A percentile compares a stretch with the other conserved stretches of the same genome.
Conservation (phyloP, 2,113 vertebrate species). For the Chloropsis hardwickii region DNA sequence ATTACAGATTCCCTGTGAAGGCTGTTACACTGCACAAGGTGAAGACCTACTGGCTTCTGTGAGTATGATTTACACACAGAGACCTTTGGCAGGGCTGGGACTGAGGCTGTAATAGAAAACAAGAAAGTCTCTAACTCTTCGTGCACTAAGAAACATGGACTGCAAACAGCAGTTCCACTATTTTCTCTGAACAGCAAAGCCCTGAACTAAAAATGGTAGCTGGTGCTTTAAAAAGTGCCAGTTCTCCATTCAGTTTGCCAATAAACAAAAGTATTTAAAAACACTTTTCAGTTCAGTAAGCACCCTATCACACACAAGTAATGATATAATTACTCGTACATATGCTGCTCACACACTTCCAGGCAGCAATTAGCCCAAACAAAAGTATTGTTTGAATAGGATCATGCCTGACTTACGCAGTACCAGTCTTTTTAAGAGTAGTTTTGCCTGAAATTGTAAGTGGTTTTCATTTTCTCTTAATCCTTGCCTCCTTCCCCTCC, state of each 20-base stretch:
- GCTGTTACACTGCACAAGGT: background rate
- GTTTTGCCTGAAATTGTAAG: constrained; percentile 29
- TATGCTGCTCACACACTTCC: background rate
- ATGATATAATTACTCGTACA: background rate
- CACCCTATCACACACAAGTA: background rate
- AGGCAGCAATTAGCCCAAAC: constrained; percentile 25
- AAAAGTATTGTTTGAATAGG: constrained; percentile 9
- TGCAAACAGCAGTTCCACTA: background rate
- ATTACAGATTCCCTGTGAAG: background rate
- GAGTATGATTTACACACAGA: background rate
- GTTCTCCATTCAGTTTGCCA: background rate
- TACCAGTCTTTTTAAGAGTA: background rate
- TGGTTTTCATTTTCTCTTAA: constrained; percentile 35
- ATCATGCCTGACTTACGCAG: constrained; percentile 6
- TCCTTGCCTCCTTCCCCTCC: background rate
- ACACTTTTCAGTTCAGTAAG: background rate
- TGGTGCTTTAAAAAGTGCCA: background rate
- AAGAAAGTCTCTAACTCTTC: background rate
- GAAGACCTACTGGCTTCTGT: background rate
- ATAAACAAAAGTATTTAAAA: background rate
- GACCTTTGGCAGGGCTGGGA: background rate
- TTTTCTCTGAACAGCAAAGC: background rate
- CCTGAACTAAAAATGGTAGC: background rate
- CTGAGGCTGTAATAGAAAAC: background rate
- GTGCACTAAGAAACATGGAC: background rate